phyloP scores from a whole-genome alignment of 2,888 invertebrate species.

The Nomada goodeniana region DNA sequence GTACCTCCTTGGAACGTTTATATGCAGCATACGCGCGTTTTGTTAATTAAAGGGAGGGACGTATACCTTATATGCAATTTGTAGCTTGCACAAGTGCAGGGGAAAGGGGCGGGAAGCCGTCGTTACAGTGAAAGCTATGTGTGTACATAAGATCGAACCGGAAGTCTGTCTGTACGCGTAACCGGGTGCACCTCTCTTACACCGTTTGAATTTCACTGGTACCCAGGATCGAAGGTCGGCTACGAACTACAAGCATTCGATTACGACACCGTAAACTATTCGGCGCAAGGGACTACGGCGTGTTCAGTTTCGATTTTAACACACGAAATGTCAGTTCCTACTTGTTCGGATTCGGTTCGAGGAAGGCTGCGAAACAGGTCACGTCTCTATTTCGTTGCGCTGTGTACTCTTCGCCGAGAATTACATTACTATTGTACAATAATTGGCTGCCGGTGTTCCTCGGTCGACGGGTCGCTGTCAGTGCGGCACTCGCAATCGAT shows the following conservation, averaged over 20 bases:
- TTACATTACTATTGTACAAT: constrained; percentile 36
- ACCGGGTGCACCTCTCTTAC: constrained; percentile 9
- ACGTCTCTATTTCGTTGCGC: constrained; percentile 58
- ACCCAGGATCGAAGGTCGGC: constrained; percentile 43
- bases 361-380: constrained; percentile 57
- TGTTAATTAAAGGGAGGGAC: constrained; percentile 20
- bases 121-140: constrained; percentile 1
- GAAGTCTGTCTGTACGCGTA: constrained; percentile 16
- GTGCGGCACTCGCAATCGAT: constrained; percentile 1
- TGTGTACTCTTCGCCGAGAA: constrained; percentile 28
- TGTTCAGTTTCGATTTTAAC: constrained; percentile 30
- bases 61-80: constrained; percentile 20
- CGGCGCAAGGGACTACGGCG: background rate
- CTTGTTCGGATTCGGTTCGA: constrained; percentile 7
- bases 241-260: constrained; percentile 8
- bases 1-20: background rate
- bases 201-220: constrained; percentile 52
- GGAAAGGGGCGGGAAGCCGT: background rate
- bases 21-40: constrained; percentile 29
- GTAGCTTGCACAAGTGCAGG: background rate
- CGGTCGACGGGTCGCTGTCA: constrained; percentile 14
- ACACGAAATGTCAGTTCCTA: constrained; percentile 25
- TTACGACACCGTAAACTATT: constrained; percentile 10
- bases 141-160: constrained; percentile 9
- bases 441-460: constrained; percentile 32